Percentiles rank a stretch among this genome's conserved stretches.
Evolutionary conservation across 2,797 vertebrate genomes (phyloP).

Genomic region (Argya squamiceps): DNA sequence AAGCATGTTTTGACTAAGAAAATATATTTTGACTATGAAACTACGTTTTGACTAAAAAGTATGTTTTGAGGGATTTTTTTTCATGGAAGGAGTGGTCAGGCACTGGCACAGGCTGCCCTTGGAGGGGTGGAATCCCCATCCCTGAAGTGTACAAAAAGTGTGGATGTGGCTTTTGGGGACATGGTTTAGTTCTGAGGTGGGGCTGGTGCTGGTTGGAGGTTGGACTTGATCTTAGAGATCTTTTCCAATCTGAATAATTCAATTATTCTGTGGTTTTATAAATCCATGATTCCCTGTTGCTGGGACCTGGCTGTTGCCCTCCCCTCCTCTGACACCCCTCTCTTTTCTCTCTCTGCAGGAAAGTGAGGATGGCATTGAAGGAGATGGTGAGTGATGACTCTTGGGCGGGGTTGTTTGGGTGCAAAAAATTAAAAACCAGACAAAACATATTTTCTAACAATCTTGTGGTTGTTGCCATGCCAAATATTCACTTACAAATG

Average conservation of each 20-base stretch:
- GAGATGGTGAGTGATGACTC: constrained; percentile 85
- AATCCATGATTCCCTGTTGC: neutral
- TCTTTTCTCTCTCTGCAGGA: constrained; percentile 78
- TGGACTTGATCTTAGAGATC: neutral
- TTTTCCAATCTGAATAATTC: neutral
- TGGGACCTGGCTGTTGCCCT: neutral
- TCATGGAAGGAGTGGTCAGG: neutral
- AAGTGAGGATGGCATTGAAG: constrained; percentile 92
- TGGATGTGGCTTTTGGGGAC: neutral
- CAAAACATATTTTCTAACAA: rapidly evolving
- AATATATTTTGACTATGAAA: no score
- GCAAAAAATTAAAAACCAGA: neutral
- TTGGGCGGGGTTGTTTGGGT: neutral
- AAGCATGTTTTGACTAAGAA: neutral
- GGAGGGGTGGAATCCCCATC: neutral
- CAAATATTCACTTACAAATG: rapidly evolving
- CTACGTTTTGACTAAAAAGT: no score
- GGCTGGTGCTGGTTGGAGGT: neutral
- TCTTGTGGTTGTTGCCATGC: neutral
- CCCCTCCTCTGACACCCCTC: neutral
- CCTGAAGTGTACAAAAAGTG: neutral
- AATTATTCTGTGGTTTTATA: neutral
- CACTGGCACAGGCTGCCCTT: neutral
- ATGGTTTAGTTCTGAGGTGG: rapidly evolving
- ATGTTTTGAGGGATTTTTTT: neutral